phyloP scores from a whole-genome alignment of 2,797 vertebrate species.

The Lacerta bilineata region DNA sequence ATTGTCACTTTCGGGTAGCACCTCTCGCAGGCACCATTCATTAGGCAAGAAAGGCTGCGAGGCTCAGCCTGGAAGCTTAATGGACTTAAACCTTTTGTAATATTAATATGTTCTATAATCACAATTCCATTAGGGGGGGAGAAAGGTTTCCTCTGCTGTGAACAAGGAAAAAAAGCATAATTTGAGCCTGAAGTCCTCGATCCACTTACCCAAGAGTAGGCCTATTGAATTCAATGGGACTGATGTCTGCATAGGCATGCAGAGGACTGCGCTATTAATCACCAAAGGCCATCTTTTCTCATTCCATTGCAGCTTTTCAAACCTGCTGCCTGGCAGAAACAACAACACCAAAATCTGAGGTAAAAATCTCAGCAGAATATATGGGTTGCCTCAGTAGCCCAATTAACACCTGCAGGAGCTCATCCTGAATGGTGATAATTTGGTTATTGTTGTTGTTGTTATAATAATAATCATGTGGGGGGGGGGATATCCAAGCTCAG shows the following conservation, averaged over 20 bases:
- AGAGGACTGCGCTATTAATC: background rate
- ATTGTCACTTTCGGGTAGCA: conserved; percentile 43
- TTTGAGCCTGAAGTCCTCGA: background rate
- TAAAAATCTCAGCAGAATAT: background rate
- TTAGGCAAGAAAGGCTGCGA: conserved; percentile 63
- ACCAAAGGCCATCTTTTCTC: conserved; percentile 17
- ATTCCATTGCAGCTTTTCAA: conserved; percentile 46
- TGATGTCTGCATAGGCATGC: background rate
- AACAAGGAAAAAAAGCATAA: conserved; percentile 58
- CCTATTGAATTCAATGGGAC: background rate
- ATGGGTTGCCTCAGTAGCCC: conserved; percentile 20
- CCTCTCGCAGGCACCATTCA: conserved; percentile 57
- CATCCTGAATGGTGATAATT: conserved; percentile 41
- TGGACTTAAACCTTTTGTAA: conserved; percentile 67
- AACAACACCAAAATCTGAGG: conserved; percentile 8
- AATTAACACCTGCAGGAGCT: conserved; percentile 51
- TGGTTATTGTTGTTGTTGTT: background rate
- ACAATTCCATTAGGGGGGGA: conserved; percentile 64
- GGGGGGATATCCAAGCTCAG: conserved; percentile 8
- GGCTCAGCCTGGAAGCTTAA: conserved; percentile 55
- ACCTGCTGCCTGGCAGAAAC: background rate
- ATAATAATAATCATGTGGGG: conserved; percentile 39
- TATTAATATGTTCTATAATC: conserved; percentile 68
- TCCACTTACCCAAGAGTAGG: background rate
- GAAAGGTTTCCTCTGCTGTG: conserved; percentile 54